These are phyloP conservation scores for Triplophysa dalaica DNA, from an alignment of 2,113 vertebrate genomes.

Conservation along the genomic window DNA sequence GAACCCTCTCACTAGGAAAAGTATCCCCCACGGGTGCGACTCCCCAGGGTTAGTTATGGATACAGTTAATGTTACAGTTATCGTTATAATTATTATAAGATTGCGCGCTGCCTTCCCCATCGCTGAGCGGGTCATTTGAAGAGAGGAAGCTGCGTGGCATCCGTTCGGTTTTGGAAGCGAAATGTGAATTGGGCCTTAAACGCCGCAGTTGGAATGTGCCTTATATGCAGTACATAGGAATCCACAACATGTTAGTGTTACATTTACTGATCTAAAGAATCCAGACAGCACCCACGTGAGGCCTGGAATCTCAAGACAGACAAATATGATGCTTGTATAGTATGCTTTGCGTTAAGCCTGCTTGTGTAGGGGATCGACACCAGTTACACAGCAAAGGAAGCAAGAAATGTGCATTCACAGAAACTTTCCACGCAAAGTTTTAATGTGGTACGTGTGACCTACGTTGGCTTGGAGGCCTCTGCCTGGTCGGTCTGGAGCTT, in stretches of 20 bases:
- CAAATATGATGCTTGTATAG: too few relatives aligned
- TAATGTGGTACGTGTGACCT: slow-evolving; percentile 58
- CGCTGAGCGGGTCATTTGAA: too few relatives aligned
- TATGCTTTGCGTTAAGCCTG: too few relatives aligned
- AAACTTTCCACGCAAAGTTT: neutral
- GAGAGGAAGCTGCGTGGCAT: too few relatives aligned
- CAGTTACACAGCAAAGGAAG: neutral
- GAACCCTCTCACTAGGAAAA: too few relatives aligned
- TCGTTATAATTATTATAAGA: too few relatives aligned
- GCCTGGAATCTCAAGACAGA: too few relatives aligned
- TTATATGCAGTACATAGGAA: neutral
- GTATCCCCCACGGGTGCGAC: too few relatives aligned
- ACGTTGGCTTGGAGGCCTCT: slow-evolving; percentile 97
- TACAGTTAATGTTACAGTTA: too few relatives aligned
- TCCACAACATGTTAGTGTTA: neutral
- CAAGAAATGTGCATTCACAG: neutral
- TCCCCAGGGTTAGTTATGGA: too few relatives aligned
- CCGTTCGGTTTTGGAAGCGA: too few relatives aligned
- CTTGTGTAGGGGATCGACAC: neutral
- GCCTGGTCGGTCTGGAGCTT: slow-evolving; percentile 98
- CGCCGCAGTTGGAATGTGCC: neutral
- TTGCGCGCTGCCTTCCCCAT: too few relatives aligned
- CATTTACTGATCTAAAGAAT: slow-evolving; percentile 17
- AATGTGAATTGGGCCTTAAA: neutral
- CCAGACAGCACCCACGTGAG: neutral